phyloP scores from a whole-genome alignment of 1,140 invertebrate genomes.

The Bombus sylvicola region DNA sequence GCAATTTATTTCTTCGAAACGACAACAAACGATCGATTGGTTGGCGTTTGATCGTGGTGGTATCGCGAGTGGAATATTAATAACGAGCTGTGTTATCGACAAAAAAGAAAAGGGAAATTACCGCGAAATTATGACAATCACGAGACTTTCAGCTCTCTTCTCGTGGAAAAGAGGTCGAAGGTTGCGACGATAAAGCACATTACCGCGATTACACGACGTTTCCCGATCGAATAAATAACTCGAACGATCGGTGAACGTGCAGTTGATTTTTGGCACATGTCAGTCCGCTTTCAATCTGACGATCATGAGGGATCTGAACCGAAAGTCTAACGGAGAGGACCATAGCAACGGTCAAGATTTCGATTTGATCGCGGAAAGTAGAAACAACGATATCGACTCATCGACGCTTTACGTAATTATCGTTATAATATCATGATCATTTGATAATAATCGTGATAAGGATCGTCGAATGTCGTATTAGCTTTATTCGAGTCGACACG shows the following conservation, averaged over 20 bases:
- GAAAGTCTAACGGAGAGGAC: slow-evolving; percentile 25
- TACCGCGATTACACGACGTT: not conserved
- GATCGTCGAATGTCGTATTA: too few relatives aligned
- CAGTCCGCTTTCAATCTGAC: not conserved
- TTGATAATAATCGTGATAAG: too few relatives aligned
- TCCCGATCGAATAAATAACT: slow-evolving; percentile 17
- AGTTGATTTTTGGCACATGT: slow-evolving; percentile 24
- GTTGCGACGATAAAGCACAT: slow-evolving; percentile 15
- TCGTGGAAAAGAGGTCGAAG: slow-evolving; percentile 15
- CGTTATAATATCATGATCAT: not conserved
- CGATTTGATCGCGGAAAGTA: slow-evolving; percentile 2
- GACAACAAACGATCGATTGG: too few relatives aligned
- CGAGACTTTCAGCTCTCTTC: slow-evolving; percentile 2
- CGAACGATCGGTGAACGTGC: not conserved
- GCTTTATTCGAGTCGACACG: too few relatives aligned
- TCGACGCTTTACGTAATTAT: slow-evolving; percentile 28
- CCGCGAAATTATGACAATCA: slow-evolving; percentile 18
- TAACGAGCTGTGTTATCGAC: not conserved
- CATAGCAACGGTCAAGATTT: not conserved
- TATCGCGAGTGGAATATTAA: slow-evolving; percentile 9
- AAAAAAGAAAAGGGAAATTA: not conserved
- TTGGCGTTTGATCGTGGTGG: not conserved
- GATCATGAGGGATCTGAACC: slow-evolving; percentile 50
- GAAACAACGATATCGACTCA: not conserved
- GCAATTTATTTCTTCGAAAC: not conserved